These are phyloP conservation scores for Sakesphorus luctuosus DNA, from an alignment of 2,113 vertebrate genomes.

Conservation along the genomic window DNA sequence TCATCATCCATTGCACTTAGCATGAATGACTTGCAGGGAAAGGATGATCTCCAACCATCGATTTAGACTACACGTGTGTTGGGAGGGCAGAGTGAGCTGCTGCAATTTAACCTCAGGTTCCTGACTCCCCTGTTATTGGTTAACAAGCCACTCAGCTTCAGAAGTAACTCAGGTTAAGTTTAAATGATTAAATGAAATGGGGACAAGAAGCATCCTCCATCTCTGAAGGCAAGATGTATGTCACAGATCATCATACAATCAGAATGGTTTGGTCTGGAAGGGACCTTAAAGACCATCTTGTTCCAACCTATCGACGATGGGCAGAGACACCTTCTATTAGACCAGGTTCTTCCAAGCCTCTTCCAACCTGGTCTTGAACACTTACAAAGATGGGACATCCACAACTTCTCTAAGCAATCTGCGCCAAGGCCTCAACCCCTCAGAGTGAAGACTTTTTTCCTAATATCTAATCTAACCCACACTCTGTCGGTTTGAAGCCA, in stretches of 20 bases:
- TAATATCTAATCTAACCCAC: neutral
- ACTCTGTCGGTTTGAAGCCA: neutral
- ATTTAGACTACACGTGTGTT: neutral
- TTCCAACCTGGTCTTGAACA: neutral
- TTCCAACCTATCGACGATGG: neutral
- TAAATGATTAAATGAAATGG: neutral
- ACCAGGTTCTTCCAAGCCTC: neutral
- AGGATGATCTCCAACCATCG: fast-evolving
- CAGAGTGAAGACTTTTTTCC: fast-evolving
- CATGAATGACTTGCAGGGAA: neutral
- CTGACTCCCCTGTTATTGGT: neutral
- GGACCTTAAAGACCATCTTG: neutral
- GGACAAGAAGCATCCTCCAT: neutral
- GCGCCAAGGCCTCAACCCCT: neutral
- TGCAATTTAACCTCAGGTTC: neutral
- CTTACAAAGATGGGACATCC: neutral
- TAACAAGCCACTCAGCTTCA: neutral
- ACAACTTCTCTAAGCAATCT: neutral
- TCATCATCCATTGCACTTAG: neutral
- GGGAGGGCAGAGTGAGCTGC: fast-evolving
- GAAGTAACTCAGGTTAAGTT: neutral
- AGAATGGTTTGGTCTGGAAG: neutral
- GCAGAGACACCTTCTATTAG: neutral
- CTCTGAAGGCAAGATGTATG: fast-evolving
- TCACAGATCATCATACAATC: neutral